These are phyloP conservation scores for Aphaenogaster ashmeadi DNA, from an alignment of 1,140 invertebrate species.

Conservation along the genomic window DNA sequence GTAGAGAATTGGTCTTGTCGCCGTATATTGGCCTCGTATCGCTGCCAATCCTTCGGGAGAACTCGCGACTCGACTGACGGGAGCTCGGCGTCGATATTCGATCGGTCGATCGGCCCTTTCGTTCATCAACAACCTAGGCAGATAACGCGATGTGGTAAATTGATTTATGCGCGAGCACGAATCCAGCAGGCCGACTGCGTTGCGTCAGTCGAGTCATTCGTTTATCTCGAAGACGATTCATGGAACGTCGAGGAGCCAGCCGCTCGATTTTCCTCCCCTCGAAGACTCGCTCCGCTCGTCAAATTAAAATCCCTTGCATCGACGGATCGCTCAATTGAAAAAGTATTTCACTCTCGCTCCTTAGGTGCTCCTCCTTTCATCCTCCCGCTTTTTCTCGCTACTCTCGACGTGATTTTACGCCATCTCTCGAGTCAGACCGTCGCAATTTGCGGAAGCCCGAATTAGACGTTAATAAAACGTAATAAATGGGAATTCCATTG, in stretches of 20 bases:
- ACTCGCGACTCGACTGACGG: constrained; percentile 34
- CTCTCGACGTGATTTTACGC: constrained; percentile 1
- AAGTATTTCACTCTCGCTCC: constrained; percentile 51
- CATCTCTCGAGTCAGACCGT: neutral
- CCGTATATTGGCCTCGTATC: constrained; percentile 65
- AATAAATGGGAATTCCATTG: constrained; percentile 17
- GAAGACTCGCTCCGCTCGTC: constrained; percentile 42
- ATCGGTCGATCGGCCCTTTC: neutral
- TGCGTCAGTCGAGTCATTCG: constrained; percentile 38
- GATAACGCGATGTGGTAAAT: constrained; percentile 53
- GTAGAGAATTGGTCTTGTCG: constrained; percentile 78
- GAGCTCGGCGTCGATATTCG: neutral
- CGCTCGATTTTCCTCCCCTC: neutral
- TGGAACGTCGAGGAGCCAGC: constrained; percentile 32
- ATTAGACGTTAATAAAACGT: constrained; percentile 40
- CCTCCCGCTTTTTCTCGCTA: neutral
- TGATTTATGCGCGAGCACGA: constrained; percentile 76
- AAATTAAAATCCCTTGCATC: constrained; percentile 55
- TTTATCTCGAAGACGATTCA: constrained; percentile 17
- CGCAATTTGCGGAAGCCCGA: constrained; percentile 22
- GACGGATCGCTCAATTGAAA: constrained; percentile 38
- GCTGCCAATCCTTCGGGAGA: constrained; percentile 28
- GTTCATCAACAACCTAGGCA: neutral
- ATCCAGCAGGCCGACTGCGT: neutral
- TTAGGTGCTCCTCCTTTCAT: neutral